Base-by-base conservation (phyloP, 2,113 vertebrate species). In the Sphyrna mokarran region DNA sequence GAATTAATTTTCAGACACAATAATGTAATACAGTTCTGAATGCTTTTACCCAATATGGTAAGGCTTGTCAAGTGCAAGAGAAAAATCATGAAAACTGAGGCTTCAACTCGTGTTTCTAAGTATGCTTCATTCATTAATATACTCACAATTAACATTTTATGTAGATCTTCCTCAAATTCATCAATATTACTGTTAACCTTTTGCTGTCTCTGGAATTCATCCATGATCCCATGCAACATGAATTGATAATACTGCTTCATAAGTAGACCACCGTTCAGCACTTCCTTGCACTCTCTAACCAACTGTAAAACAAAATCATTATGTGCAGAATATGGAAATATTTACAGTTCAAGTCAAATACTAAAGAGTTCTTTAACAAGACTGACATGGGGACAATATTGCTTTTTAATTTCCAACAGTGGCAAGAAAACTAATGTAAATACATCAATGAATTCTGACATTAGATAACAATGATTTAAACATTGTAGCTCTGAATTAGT, bases 191-290 rank as follows among this genome's bases (percentile, higher is more conserved):
- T 98, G 96, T 98, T 97, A 1, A 97, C 97, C 96, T 98, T 98
- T 97, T 98, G 98, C 89, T 98, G 96, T 89, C 97, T 97, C 97
- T 98, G 97, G 72, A 97, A 97, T 95, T 98, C 98, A 14, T 97
- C 97, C 68, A 98, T 98, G 26, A 99, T 98, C 26, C 98, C 98
- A 0, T 97, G 97, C 96, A 99, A 97, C 99, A 99, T 99, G 97
- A 98, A 99, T 97, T 99, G 99, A 97, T 99, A 99, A 97, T 99
- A 99, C 98, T 99, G 99, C 97, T 99, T 99, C 99, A 99, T 99
- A 96, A 99, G 97, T 4, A 99, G 98, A 16, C 99, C 99, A 0
- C 99, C 99, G 96, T 99, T 99, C 94, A 99, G 97, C 95, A 99
- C 98, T 96, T 99, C 99, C 96, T 99, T 99, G 96, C 99, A 99